Base-by-base conservation (phyloP, 1,140 invertebrate genomes). In the Micrasema minimum region DNA sequence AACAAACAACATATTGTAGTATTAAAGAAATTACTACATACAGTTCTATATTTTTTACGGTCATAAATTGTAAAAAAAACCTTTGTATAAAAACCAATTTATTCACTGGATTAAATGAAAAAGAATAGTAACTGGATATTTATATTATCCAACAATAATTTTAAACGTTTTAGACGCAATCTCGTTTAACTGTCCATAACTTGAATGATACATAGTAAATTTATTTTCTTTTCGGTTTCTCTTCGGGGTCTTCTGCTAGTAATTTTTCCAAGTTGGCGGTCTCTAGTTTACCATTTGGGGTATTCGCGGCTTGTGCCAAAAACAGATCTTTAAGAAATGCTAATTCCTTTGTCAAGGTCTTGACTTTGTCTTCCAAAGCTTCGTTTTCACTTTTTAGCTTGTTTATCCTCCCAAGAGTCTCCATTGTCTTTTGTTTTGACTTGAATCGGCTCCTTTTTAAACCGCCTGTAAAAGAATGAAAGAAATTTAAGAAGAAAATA, bases 241-340 rank as follows among this genome's bases (percentile, higher is more conserved):
- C 81, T 70, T 85, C 82, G 10, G 78, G 78, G 26, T 83, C 78
- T 75, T 88, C 87, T 70, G 81, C 80, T 18, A 88, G 75, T 4
- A 88, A 79, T 77, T 87, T 85, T 37, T 87, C 80, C 22, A 88
- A 78, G 76, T 87, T 83, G 10, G 87, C 78, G 1, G 80, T 81
- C 20, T 84, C 80, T 77, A 86, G 85, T 76, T 87, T 87, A 3
- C 81, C 76, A 26, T 78, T 80, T 26, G 79, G 76, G 51, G 79
- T 75, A 72, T 87, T 88, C 80, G 91, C 89, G 68, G 91, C 90
- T 83, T 93, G 91, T 18, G 91, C 91, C 50, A 93, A 80, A 76
- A 96, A 95, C n/a, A 96, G 83, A 78, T 94, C 91, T 81, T 95
- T 96, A 1, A 96, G 82, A 77, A 96, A 93, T 48, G 90, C 90